Conservation (phyloP, 2,113 vertebrate species). For the Noturus placidus region DNA sequence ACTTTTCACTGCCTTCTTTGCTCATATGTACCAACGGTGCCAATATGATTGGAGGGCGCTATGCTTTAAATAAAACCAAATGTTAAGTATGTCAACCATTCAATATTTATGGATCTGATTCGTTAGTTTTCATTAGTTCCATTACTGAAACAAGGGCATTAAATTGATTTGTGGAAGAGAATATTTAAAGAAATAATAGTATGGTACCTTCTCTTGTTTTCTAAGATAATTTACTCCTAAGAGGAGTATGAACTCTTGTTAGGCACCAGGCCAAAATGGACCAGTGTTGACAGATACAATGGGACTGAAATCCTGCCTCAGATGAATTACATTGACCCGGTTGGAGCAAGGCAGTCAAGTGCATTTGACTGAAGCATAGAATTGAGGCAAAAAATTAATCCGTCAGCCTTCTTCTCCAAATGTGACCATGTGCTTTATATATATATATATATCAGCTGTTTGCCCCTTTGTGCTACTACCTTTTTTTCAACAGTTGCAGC, state of each 20-base stretch:
- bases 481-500: background rate
- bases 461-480: background rate
- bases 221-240: constrained; percentile 30
- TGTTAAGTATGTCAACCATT: background rate
- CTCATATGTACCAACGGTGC: too few species aligned
- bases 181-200: background rate
- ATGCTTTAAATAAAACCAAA: background rate
- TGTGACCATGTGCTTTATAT: background rate
- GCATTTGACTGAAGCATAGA: constrained; percentile 16
- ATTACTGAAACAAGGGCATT: background rate
- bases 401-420: background rate
- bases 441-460: constrained; percentile 15
- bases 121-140: background rate
- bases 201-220: constrained; percentile 25
- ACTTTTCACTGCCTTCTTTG: too few species aligned
- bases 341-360: constrained; percentile 45
- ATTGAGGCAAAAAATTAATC: constrained; percentile 2
- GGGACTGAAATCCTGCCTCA: constrained; percentile 37
- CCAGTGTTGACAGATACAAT: constrained; percentile 43
- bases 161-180: constrained; percentile 7
- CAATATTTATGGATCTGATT: background rate
- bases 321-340: constrained; percentile 43
- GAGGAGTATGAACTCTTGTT: constrained; percentile 33
- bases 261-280: constrained; percentile 34
- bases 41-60: too few species aligned